Evolutionary conservation across 1,140 invertebrate genomes (phyloP).

Genomic region (Drosophila funebris): DNA sequence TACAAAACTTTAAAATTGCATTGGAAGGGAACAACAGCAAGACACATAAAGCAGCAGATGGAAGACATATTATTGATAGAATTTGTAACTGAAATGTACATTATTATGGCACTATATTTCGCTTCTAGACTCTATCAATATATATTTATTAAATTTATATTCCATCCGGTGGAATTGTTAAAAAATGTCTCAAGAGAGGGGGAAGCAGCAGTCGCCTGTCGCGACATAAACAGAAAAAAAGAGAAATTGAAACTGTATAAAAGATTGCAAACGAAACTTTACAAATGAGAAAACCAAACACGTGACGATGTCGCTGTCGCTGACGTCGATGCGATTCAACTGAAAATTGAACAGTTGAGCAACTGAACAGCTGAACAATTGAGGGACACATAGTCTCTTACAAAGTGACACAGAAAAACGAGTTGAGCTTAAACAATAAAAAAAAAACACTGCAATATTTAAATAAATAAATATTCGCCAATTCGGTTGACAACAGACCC

Average conservation of each 20-base stretch:
- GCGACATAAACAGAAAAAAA: slow-evolving; percentile 46
- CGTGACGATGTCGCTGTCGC: slow-evolving; percentile 64
- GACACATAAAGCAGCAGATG: too few relatives aligned
- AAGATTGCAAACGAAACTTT: slow-evolving; percentile 39
- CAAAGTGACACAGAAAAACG: slow-evolving; percentile 69
- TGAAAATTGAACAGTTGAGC: not conserved
- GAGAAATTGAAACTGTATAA: slow-evolving; percentile 64
- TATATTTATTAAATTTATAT: too few relatives aligned
- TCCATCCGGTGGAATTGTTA: too few relatives aligned
- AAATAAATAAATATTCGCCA: slow-evolving; percentile 23
- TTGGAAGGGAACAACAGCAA: too few relatives aligned
- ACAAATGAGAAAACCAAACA: slow-evolving; percentile 51
- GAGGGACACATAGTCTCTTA: slow-evolving; percentile 10
- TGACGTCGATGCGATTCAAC: slow-evolving; percentile 20
- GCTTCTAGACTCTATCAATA: too few relatives aligned
- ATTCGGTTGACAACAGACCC: slow-evolving; percentile 63
- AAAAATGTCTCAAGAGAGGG: too few relatives aligned
- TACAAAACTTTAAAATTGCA: too few relatives aligned
- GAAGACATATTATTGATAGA: too few relatives aligned
- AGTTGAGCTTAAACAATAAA: too few relatives aligned
- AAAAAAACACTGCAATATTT: slow-evolving; percentile 25
- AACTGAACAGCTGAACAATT: not conserved
- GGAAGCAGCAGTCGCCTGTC: not conserved
- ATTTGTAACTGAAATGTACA: too few relatives aligned
- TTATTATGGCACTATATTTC: too few relatives aligned